Conservation (phyloP, 2,888 invertebrate genomes). For the Sialis lutaria region DNA sequence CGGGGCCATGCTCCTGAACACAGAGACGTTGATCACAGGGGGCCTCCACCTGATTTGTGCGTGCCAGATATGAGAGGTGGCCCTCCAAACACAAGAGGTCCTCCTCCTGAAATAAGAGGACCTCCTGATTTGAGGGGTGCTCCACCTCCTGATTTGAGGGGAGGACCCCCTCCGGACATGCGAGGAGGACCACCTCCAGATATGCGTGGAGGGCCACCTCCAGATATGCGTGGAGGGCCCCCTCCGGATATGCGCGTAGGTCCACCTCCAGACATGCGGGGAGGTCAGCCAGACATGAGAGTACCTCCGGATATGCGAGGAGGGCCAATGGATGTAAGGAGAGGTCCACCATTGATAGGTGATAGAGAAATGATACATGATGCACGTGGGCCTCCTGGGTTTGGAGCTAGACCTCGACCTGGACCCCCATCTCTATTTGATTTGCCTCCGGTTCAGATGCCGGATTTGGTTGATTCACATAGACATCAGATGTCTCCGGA, state of each 20-base stretch:
- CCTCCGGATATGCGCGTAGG: conserved; percentile 5
- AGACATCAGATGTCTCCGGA: no score
- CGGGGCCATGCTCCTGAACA: not conserved
- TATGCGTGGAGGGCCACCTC: conserved; percentile 7
- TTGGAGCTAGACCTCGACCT: not conserved
- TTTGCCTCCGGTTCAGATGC: no score
- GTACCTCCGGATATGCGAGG: no score
- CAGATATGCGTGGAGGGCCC: conserved; percentile 8
- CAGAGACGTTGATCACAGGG: conserved; percentile 4
- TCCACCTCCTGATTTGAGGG: not conserved
- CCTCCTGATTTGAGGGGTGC: no score
- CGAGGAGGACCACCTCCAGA: conserved; percentile 8
- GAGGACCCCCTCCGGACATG: conserved; percentile 8
- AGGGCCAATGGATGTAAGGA: no score
- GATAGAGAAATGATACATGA: no score
- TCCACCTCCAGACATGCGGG: not conserved
- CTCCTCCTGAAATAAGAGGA: not conserved
- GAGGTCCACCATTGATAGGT: no score
- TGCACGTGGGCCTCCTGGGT: no score
- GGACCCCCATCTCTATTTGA: not conserved
- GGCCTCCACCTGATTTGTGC: conserved; percentile 12
- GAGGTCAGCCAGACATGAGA: no score
- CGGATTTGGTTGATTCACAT: no score
- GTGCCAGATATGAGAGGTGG: conserved; percentile 7
- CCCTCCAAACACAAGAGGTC: conserved; percentile 3